Evolutionary conservation across 2,888 invertebrate species (phyloP), one percentile per base, ranked within the genome.

Genomic region (Xestia sexstrigata): DNA sequence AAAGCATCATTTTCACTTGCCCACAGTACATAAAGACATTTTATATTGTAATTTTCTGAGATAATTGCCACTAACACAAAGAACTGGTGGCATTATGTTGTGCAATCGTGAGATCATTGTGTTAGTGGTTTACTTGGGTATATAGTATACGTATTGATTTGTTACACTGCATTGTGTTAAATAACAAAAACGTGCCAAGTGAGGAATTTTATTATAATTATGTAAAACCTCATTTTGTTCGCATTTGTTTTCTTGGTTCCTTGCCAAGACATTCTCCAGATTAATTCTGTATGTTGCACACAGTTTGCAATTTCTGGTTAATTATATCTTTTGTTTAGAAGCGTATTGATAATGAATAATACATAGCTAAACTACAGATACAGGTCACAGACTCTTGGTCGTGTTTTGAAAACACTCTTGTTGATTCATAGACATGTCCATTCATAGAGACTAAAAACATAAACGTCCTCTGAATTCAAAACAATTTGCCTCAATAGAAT

Each of bases 51-150:
- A 71, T 26, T 35, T 30, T 30, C 30, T 69, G 74, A 76, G 74
- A 82, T 79, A 79, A 86, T 79, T 67, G 17, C 52, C 30, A 2
- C n/a, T 9, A 20, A 76, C 71, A 76, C 85, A 84, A 85, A 81
- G 85, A 78, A 78, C 63, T 39, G 58, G 15, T 35, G 39, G 20
- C 79, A 39, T 39, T 68, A 52, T 78, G 55, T 85, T 85, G 84
- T 84, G 85, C 87, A 87, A 85, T 87, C 81, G 75, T 85, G 84
- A 81, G 65, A 49, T 75, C 81, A 87, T 71, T 73, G 74, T 39
- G 78, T 62, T 65, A 62, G 74, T 39, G 77, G 60, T 67, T 65
- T 30, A 49, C 30, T 69, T 55, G 70, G 60, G 63, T 76, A 49
- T 69, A 68, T 45, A 58, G n/a, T 23, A 60, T 69, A 72, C 26